Evolutionary conservation across 2,888 invertebrate genomes (phyloP).

Genomic region (Drosophila nr. perissopoda): DNA sequence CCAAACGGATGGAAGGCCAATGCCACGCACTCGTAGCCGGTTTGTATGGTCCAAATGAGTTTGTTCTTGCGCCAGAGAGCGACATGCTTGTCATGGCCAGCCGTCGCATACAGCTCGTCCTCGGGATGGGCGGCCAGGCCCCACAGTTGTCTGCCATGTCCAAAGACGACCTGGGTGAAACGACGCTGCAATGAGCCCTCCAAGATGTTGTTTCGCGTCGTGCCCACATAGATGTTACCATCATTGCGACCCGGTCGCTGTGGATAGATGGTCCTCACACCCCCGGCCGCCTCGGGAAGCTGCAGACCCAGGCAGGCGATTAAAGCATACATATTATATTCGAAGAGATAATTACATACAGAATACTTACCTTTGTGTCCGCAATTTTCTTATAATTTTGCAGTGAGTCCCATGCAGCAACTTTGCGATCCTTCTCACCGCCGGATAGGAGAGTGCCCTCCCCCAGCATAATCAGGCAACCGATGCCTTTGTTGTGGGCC

Average conservation of each 20-base stretch:
- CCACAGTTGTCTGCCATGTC: slow-evolving; percentile 94
- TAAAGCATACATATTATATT: not conserved
- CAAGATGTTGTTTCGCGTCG: slow-evolving; percentile 94
- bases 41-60: slow-evolving; percentile 94
- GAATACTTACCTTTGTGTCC: slow-evolving; percentile 90
- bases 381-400: slow-evolving; percentile 96
- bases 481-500: slow-evolving; percentile 94
- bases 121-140: slow-evolving; percentile 95
- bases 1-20: slow-evolving; percentile 95
- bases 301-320: slow-evolving; percentile 77
- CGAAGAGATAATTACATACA: not conserved
- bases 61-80: slow-evolving; percentile 96
- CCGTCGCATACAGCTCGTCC: slow-evolving; percentile 95
- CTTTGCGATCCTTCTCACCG: slow-evolving; percentile 94
- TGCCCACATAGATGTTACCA: slow-evolving; percentile 96
- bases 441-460: slow-evolving; percentile 96
- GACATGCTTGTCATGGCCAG: slow-evolving; percentile 95
- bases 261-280: slow-evolving; percentile 94
- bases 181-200: slow-evolving; percentile 95
- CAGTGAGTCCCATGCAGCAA: slow-evolving; percentile 96
- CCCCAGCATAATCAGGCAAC: slow-evolving; percentile 93
- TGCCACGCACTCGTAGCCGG: slow-evolving; percentile 95
- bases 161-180: slow-evolving; percentile 94
- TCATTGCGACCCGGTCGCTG: slow-evolving; percentile 94
- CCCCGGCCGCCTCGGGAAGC: slow-evolving; percentile 95